Evolutionary conservation across 2,113 vertebrate species (phyloP), one percentile per base, ranked within the genome.

Genomic region (Prinia subflava): DNA sequence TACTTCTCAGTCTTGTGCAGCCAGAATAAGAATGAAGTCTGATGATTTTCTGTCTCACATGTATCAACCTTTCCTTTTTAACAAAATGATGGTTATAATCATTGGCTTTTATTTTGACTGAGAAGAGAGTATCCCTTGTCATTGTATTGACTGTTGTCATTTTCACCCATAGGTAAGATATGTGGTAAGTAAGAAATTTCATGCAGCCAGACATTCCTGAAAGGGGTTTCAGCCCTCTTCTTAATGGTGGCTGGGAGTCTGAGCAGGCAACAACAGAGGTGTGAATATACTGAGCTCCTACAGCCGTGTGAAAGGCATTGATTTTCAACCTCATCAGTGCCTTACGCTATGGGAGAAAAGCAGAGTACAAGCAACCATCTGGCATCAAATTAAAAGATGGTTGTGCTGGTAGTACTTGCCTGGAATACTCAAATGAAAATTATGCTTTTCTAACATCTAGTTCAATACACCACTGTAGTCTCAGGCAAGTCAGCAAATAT

Each of bases 391-490:
- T 68, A 92, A 90, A 80, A 90, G 42, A 44, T 47, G n/a, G n/a
- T 21, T 73, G 23, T 53, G 12, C 37, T 80, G 57, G 37, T 46
- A 95, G 41, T 25, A 69, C 27, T 53, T 2, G 4, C 27, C 50
- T 83, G 13, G 42, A 90, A 92, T 80, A 94, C 67, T 74, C 28
- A 88, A 77, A 83, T 74, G 60, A 93, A 90, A 94, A 93, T 59
- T 3, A 83, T 75, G 46, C n/a, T 88, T 65, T 83, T 73, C 49
- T 73, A n/a, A 88, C 79, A 12, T 64, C 70, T 75, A 60, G 19
- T 73, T 94, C 85, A 91, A 31, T 76, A 70, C 46, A 56, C 47
- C 47, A 31, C 53, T 37, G 37, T 80, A 73, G 62, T 79, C 53
- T 90, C 49, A 83, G 62, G 41, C 67, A 93, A 85, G 31, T 94